phyloP scores from a whole-genome alignment of 1,140 invertebrate genomes.

The Diabrotica undecimpunctata region DNA sequence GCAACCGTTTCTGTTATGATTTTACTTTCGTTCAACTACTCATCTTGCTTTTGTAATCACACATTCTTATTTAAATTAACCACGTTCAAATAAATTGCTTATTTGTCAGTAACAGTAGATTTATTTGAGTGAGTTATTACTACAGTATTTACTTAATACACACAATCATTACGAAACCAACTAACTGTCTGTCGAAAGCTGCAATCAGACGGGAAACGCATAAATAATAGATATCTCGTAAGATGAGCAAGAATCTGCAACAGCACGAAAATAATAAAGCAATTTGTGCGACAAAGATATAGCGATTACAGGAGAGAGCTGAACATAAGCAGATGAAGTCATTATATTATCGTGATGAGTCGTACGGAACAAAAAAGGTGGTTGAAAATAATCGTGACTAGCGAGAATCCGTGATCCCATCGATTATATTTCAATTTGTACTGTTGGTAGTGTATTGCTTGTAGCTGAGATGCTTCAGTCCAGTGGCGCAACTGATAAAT shows the following conservation, averaged over 20 bases:
- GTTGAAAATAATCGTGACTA: not conserved
- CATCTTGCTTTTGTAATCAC: too few species aligned
- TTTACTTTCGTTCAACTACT: too few species aligned
- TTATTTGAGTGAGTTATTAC: not conserved
- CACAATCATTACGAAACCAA: not conserved
- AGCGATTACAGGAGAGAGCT: not conserved
- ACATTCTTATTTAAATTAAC: too few species aligned
- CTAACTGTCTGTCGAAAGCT: too few species aligned
- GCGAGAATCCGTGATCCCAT: not conserved
- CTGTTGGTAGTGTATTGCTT: not conserved
- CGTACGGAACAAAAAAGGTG: not conserved
- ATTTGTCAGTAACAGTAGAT: too few species aligned
- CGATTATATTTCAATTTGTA: slow-evolving; percentile 3
- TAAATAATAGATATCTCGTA: not conserved
- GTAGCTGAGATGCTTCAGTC: not conserved
- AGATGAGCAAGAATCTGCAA: not conserved
- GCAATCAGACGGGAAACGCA: too few species aligned
- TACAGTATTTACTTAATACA: not conserved
- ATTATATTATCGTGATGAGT: slow-evolving; percentile 1
- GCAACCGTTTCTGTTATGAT: too few species aligned
- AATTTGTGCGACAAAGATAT: not conserved
- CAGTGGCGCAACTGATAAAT: not conserved
- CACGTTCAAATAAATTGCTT: too few species aligned
- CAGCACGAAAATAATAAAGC: not conserved
- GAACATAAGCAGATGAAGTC: not conserved